Evolutionary conservation across 2,888 invertebrate species (phyloP), one percentile per base, ranked within the genome.

Genomic region (Plebejus melissa): DNA sequence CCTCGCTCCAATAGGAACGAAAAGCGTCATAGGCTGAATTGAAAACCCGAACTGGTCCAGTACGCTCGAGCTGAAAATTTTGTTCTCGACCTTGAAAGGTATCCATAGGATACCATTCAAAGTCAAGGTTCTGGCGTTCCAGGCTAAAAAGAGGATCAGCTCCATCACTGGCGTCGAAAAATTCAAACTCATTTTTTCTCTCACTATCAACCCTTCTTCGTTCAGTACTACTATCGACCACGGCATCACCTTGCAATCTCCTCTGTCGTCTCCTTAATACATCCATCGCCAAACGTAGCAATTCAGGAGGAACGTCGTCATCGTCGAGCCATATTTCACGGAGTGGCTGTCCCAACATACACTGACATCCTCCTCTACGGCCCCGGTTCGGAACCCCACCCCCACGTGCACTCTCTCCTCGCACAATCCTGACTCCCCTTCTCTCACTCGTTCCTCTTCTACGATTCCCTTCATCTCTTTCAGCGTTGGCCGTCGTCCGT

Each of bases 271-370:
- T 58, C 74, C n/a, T 38, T 9, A 74, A 7, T 32, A 38, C 74
- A 74, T 74, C 74, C 58, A 36, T 74, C 74, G 11, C 11, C 74
- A 38, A 57, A 58, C 4, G 58, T 9, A 74, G 5, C 38, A 74
- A 57, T 74, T 74, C 74, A 36, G 58, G 28, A 11, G 74, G 38
- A 46, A 74, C n/a, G 11, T 74, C 74, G 2, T 28, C 74, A 57
- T 36, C 65, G 5, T 11, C 22, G 38, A 13, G 2, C 74, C 74
- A 74, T 54, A 74, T 11, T 74, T 38, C 57, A 16, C 36, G 16
- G 32, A 74, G n/a, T 74, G 58, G 58, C 2, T 74, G 32, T 4
- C 74, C 58, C 74, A 74, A 28, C 9, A 9, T 1, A 58, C 74
- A 38, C 74, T 41, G 41, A 13, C n/a, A 41, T 58, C 74, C 74